Evolutionary conservation across 2,888 invertebrate species (phyloP).

Genomic region (Dolichomitus sp.): DNA sequence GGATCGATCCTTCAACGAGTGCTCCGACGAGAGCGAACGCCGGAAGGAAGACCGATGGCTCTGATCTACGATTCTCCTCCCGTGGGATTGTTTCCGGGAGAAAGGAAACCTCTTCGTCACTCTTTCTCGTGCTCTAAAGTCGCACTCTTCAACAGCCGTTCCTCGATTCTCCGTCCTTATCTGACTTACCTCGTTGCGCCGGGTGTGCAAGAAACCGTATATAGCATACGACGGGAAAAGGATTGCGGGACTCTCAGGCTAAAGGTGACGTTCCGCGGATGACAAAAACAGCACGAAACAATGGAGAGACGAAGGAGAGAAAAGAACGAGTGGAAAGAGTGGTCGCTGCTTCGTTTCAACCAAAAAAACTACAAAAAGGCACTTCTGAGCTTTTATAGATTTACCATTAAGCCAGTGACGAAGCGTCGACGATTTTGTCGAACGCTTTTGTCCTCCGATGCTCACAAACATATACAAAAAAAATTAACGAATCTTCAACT

Average conservation of each 20-base stretch:
- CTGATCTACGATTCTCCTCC: slow-evolving; percentile 69
- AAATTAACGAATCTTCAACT: slow-evolving; percentile 44
- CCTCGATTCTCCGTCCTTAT: not conserved
- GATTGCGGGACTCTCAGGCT: slow-evolving; percentile 42
- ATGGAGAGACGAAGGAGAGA: slow-evolving; percentile 18
- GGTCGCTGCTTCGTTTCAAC: slow-evolving; percentile 36
- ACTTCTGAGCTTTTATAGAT: slow-evolving; percentile 68
- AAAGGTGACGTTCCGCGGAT: slow-evolving; percentile 46
- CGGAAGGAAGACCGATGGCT: slow-evolving; percentile 66
- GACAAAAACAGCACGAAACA: slow-evolving; percentile 31
- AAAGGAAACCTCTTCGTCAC: slow-evolving; percentile 4
- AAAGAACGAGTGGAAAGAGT: slow-evolving; percentile 19
- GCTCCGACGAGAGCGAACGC: slow-evolving; percentile 3
- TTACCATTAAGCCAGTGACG: slow-evolving; percentile 69
- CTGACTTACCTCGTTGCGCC: not conserved
- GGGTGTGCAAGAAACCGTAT: slow-evolving; percentile 15
- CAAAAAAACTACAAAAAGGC: slow-evolving; percentile 53
- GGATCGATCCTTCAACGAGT: slow-evolving; percentile 68
- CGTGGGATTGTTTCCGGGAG: slow-evolving; percentile 68
- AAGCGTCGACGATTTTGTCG: slow-evolving; percentile 62
- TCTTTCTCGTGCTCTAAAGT: not conserved
- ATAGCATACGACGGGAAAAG: slow-evolving; percentile 37
- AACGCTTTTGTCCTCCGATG: slow-evolving; percentile 31
- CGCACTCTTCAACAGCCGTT: not conserved
- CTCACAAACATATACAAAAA: slow-evolving; percentile 25